phyloP scores from a whole-genome alignment of 1,140 invertebrate species.

The Gryllus bimaculatus region DNA sequence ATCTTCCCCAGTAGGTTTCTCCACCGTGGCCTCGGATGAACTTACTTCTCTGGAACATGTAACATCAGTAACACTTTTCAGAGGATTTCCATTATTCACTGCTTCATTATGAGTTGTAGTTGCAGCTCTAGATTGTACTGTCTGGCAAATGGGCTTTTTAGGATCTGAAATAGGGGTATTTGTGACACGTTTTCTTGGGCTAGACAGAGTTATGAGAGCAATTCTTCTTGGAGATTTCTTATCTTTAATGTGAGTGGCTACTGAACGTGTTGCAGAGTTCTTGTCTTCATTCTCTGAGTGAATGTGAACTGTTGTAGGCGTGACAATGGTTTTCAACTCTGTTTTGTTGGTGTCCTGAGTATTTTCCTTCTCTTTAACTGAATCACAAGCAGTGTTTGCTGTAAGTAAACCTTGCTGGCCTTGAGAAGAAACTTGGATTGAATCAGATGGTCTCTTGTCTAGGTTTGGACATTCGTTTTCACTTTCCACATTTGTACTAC shows the following conservation, averaged over 20 bases:
- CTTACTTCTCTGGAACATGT: neutral
- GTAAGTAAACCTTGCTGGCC: too few species aligned
- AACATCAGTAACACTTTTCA: neutral
- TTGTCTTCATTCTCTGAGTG: too few species aligned
- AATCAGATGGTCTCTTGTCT: too few species aligned
- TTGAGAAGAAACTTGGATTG: too few species aligned
- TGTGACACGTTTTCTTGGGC: neutral
- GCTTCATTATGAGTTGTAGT: neutral
- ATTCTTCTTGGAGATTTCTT: constrained; percentile 8
- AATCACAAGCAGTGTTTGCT: too few species aligned
- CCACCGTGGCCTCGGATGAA: neutral
- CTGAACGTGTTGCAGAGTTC: too few species aligned
- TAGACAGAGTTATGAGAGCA: neutral
- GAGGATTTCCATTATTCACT: neutral
- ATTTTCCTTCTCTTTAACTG: neutral
- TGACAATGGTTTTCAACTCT: neutral
- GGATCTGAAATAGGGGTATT: neutral
- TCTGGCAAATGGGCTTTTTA: too few species aligned
- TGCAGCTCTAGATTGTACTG: too few species aligned
- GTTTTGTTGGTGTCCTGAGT: neutral
- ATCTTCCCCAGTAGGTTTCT: neutral
- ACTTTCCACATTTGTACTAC: neutral
- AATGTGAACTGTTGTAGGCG: too few species aligned
- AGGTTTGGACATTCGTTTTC: neutral
- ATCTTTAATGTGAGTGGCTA: neutral